Conservation (phyloP, 1,140 invertebrate species). For the Stenopsyche tienmushanensis region DNA sequence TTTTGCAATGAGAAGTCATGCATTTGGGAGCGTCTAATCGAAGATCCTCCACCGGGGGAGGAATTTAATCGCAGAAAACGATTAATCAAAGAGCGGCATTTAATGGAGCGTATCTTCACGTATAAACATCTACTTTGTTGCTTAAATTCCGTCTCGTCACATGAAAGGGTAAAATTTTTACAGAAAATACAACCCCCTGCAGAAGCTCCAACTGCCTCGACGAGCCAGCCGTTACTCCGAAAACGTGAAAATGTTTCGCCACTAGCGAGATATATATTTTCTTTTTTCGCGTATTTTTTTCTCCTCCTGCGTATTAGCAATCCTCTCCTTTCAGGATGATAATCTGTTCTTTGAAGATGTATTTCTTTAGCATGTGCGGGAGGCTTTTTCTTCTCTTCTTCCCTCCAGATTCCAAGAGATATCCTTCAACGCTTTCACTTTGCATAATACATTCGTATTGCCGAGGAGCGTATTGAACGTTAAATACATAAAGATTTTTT, state of each 20-base stretch:
- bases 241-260: slow-evolving; percentile 1
- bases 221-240: not conserved
- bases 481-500: too few relatives aligned
- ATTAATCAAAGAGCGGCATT: slow-evolving; percentile 23
- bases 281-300: not conserved
- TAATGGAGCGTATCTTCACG: slow-evolving; percentile 20
- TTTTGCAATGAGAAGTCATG: too few relatives aligned
- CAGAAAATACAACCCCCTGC: too few relatives aligned
- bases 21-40: too few relatives aligned
- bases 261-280: not conserved
- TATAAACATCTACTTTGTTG: slow-evolving; percentile 11
- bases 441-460: slow-evolving; percentile 20
- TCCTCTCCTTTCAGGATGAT: slow-evolving; percentile 27
- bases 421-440: slow-evolving; percentile 25
- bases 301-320: slow-evolving; percentile 8
- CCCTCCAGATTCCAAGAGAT: slow-evolving; percentile 15
- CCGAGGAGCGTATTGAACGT: slow-evolving; percentile 22
- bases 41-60: slow-evolving; percentile 19
- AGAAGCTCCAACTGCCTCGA: not conserved
- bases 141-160: not conserved
- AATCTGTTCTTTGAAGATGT: slow-evolving; percentile 28
- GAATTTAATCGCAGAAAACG: slow-evolving; percentile 26
- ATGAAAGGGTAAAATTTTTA: not conserved
- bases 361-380: slow-evolving; percentile 19
- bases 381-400: not conserved